Conservation (phyloP, 2,888 invertebrate genomes). For the Alcis repandata region DNA sequence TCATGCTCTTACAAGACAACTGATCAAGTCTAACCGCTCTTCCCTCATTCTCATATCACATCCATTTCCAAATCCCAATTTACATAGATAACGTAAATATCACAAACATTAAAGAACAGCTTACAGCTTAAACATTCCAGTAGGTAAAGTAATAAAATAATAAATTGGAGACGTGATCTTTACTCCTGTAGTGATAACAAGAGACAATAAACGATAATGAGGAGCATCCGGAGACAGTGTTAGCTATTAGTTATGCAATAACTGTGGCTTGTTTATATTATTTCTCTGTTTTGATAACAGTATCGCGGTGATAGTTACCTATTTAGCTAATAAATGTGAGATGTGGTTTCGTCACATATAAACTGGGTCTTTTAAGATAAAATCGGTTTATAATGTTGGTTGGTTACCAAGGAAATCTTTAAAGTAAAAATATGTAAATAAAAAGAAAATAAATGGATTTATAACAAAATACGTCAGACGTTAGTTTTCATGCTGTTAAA, state of each 20-base stretch:
- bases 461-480: too few relatives aligned
- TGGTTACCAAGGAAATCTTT: not conserved
- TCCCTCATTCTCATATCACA: not conserved
- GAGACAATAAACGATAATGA: slow-evolving; percentile 11
- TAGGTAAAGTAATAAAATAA: slow-evolving; percentile 21
- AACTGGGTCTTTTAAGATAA: slow-evolving; percentile 1
- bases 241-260: slow-evolving; percentile 5
- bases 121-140: not conserved
- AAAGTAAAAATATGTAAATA: too few relatives aligned
- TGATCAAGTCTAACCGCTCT: not conserved
- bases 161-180: slow-evolving; percentile 11
- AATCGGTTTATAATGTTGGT: not conserved
- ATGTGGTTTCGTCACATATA: slow-evolving; percentile 5
- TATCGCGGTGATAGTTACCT: not conserved
- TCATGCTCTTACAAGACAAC: not conserved
- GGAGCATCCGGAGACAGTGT: slow-evolving; percentile 10
- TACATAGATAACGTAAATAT: not conserved
- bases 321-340: slow-evolving; percentile 6
- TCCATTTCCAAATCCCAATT: not conserved
- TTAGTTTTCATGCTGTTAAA: too few relatives aligned
- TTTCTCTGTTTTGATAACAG: slow-evolving; percentile 3
- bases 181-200: slow-evolving; percentile 12
- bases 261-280: slow-evolving; percentile 6
- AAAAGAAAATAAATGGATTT: too few relatives aligned
- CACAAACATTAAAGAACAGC: not conserved